Conservation (phyloP, 2,797 vertebrate genomes). For the Falco cherrug region DNA sequence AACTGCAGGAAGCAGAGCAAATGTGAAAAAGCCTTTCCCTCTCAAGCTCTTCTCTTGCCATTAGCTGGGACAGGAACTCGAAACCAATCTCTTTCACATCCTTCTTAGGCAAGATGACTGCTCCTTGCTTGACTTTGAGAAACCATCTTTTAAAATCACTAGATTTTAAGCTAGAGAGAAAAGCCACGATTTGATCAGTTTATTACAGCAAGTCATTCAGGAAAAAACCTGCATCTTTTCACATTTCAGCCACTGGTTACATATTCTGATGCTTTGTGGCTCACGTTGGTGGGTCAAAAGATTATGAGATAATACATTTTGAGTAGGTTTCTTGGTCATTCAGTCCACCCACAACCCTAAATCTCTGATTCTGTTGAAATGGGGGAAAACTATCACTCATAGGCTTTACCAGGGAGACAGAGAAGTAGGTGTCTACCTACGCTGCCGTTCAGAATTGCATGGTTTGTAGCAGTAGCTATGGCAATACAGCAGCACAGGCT, state of each 20-base stretch:
- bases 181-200: not conserved
- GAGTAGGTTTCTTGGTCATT: not conserved
- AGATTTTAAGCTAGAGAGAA: not conserved
- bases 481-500: not conserved
- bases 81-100: not conserved
- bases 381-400: not conserved
- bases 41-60: not conserved
- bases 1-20: slow-evolving; percentile 3
- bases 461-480: not conserved
- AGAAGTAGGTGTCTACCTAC: not conserved
- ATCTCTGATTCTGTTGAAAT: not conserved
- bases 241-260: not conserved
- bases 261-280: not conserved
- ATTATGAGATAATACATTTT: not conserved
- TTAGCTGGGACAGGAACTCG: not conserved
- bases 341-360: not conserved
- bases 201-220: not conserved
- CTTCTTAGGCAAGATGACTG: not conserved
- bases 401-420: not conserved
- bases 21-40: not conserved
- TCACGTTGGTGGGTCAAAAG: not conserved
- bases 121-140: not conserved
- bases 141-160: not conserved
- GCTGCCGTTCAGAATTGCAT: not conserved
- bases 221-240: not conserved